Evolutionary conservation across 1,140 invertebrate genomes (phyloP), one percentile per base, ranked within the genome.

Genomic region (Apis mellifera): DNA sequence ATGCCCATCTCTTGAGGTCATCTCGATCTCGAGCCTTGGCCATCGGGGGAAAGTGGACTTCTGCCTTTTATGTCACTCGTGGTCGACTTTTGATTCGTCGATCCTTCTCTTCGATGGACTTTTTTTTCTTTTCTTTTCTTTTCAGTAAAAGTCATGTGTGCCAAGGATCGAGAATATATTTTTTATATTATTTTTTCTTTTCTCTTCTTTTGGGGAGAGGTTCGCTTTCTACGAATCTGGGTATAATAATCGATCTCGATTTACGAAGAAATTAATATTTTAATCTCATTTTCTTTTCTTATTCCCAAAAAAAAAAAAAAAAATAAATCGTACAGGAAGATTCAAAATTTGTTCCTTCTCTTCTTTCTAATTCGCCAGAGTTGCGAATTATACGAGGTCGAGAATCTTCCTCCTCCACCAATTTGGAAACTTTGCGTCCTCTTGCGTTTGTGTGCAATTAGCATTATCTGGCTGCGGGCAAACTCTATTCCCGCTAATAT

Each of bases 1-100:
- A 68, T 76, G 42, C 54, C 71, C 60, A 57, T 81, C 78, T 74
- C 78, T 81, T 55, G 71, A 66, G 78, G 72, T 75, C 72, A 75
- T 81, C 79, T 75, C 9, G 79, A 81, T 81, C 17, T 17, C 62
- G 62, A 75, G 79, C 60, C 79, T 76, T 81, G 79, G 62, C 72
- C 72, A 81, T 62, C 54, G 72, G 9, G 78, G 72, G 79, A 81
- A 81, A 81, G 79, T 75, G 71, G 79, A 75, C 52, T 59, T 68
- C 52, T 81, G n/a, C 71, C 62, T 81, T 81, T 81, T 81, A 78
- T 78, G 66, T 78, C 66, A 78, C 9, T 26, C 65, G 23, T 60
- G 48, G 76, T 60, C 76, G 76, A 78, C 76, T 78, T 78, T 78
- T 78, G 21, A 60, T 70, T 70, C 55, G 32, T 48, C 23, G n/a